These are phyloP conservation scores for Epizoanthus ramosus DNA, from an alignment of 92 coral and sea anemone genomes.

Conservation along the genomic window DNA sequence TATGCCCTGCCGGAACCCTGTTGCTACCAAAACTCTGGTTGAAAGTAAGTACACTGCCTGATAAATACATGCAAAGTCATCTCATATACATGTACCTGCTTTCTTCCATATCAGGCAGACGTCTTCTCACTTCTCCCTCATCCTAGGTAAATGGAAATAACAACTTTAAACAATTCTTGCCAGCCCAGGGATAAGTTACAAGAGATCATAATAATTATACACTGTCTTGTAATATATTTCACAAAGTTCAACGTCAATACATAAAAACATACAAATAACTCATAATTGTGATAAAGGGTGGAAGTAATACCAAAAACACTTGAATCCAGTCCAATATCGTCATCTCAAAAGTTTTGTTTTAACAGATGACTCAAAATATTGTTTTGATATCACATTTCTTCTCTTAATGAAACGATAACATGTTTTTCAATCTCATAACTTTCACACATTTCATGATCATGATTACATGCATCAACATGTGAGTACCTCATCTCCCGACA, in stretches of 20 bases:
- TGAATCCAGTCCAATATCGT: no score
- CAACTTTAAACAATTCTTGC: not conserved
- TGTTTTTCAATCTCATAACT: not conserved
- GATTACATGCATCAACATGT: not conserved
- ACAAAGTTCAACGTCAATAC: no score
- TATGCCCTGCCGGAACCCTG: no score
- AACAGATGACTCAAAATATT: no score
- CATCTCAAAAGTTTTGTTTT: no score
- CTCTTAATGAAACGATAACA: no score
- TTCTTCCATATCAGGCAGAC: conserved; percentile 83
- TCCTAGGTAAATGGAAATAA: conserved; percentile 45
- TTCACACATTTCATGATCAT: not conserved
- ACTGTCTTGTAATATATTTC: not conserved
- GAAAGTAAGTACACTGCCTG: not conserved
- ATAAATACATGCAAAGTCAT: not conserved
- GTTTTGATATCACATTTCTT: no score
- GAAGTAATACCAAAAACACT: no score
- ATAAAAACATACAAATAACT: no score
- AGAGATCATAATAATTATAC: not conserved
- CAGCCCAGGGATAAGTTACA: not conserved
- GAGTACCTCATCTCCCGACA: conserved; percentile 91
- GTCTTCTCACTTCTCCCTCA: conserved; percentile 62
- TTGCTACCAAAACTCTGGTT: no score
- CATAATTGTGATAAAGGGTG: no score
- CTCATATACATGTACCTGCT: conserved; percentile 69